A percentile compares a stretch with the other conserved stretches of the same genome.
Evolutionary conservation across 2,113 vertebrate species (phyloP).

Genomic region (Bungarus multicinctus): DNA sequence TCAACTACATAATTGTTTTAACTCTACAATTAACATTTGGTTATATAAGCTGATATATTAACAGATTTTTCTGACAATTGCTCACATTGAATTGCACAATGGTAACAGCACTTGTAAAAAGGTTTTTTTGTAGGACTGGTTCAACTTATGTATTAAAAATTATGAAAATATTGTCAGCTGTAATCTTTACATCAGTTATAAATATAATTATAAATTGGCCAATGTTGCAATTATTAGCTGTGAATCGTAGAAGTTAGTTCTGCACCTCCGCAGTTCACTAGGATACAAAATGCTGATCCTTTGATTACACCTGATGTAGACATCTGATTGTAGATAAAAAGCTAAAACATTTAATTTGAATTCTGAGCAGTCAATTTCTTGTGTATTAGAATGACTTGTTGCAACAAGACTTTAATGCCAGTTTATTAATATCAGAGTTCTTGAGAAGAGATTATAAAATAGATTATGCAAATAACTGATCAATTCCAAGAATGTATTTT

Average conservation of each 20-base stretch:
- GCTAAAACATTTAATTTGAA: not conserved
- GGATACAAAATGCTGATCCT: not conserved
- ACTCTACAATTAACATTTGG: not conserved
- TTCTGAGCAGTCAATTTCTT: not conserved
- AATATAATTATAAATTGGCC: not conserved
- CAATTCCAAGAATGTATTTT: constrained; percentile 25
- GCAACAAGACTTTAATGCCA: not conserved
- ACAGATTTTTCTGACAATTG: not conserved
- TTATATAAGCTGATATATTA: not conserved
- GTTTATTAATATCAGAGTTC: not conserved
- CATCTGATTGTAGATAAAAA: not conserved
- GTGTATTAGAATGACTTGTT: not conserved
- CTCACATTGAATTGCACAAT: not conserved
- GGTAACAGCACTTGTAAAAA: not conserved
- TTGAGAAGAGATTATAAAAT: not conserved
- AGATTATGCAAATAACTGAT: not conserved
- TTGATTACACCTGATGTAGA: not conserved
- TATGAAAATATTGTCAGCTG: not conserved
- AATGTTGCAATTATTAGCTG: not conserved
- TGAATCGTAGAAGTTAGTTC: not conserved
- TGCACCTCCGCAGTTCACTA: not conserved
- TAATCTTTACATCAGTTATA: not conserved
- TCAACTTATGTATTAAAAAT: not conserved
- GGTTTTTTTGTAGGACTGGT: not conserved
- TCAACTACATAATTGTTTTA: not conserved